These are phyloP conservation scores for Luehdorfia chinensis DNA, from an alignment of 1,140 invertebrate species.

Conservation along the genomic window DNA sequence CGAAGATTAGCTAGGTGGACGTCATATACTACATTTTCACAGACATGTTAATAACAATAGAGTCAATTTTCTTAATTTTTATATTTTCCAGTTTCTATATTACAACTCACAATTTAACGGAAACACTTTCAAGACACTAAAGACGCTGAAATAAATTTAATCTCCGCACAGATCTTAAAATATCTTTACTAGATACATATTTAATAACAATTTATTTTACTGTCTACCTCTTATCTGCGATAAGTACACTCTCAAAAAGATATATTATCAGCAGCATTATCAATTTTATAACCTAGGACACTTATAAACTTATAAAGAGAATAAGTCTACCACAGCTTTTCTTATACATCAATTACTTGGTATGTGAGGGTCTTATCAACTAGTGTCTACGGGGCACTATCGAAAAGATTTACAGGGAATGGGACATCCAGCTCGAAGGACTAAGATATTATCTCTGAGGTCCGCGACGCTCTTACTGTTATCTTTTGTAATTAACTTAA, in stretches of 20 bases:
- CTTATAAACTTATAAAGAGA: constrained; percentile 40
- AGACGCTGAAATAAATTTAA: too few relatives aligned
- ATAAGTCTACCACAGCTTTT: constrained; percentile 38
- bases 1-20: too few relatives aligned
- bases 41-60: too few relatives aligned
- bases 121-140: too few relatives aligned
- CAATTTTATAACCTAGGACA: constrained; percentile 47
- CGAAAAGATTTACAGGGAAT: constrained; percentile 54
- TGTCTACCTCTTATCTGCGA: background rate
- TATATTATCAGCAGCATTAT: constrained; percentile 34
- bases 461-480: constrained; percentile 6
- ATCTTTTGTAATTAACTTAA: background rate
- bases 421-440: constrained; percentile 44
- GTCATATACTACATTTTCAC: background rate
- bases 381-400: constrained; percentile 37
- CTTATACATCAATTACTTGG: constrained; percentile 60
- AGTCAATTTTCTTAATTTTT: too few relatives aligned
- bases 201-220: background rate
- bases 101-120: too few relatives aligned
- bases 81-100: too few relatives aligned
- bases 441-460: constrained; percentile 31
- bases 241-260: constrained; percentile 1
- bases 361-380: constrained; percentile 49
- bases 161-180: too few relatives aligned
- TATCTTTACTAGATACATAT: too few relatives aligned